These are phyloP conservation scores for Darevskia mixta DNA, from an alignment of 2,797 vertebrate species.

Conservation along the genomic window DNA sequence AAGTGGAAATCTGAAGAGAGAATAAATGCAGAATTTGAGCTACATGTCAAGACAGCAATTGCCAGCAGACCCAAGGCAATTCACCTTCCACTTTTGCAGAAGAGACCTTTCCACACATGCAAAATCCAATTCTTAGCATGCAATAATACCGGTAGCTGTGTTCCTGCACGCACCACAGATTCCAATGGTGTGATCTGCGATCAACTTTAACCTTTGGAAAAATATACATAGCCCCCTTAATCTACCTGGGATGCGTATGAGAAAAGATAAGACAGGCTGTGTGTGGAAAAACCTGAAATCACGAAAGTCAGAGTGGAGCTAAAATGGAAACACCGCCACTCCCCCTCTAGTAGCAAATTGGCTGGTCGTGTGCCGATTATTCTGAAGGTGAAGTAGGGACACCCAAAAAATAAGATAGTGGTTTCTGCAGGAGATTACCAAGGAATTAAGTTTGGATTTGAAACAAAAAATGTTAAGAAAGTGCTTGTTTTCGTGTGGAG, in stretches of 20 bases:
- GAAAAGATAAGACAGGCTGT: background rate
- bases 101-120: background rate
- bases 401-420: background rate
- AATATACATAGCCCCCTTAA: background rate
- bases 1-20: background rate
- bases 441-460: background rate
- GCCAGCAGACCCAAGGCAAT: background rate
- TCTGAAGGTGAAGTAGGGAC: background rate
- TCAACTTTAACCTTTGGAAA: background rate
- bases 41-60: background rate
- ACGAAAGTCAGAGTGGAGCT: background rate
- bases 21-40: background rate
- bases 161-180: background rate
- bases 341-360: background rate
- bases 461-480: background rate
- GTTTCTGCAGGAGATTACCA: background rate
- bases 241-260: background rate
- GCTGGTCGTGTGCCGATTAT: background rate
- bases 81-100: background rate
- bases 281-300: background rate
- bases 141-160: background rate
- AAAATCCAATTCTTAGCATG: background rate
- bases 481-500: background rate
- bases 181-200: background rate
- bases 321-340: no score